Percentiles rank a stretch among this genome's conserved stretches.
Conservation (phyloP, 2,113 vertebrate genomes). For the Trinectes maculatus region DNA sequence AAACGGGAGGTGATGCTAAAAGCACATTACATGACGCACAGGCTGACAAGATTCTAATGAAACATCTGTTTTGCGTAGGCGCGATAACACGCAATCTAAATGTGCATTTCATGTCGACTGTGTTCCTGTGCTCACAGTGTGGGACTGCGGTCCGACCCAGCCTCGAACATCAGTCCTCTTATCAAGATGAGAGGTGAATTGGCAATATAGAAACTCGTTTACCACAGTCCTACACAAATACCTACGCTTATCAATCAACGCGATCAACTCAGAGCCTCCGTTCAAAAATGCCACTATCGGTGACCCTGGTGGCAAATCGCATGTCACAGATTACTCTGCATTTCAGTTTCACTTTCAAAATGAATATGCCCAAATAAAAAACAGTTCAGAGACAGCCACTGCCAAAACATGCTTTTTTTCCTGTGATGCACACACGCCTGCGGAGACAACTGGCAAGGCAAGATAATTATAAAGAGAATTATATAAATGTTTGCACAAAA, state of each 20-base stretch:
- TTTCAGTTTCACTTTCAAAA: background rate
- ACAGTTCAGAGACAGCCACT: conserved; percentile 9
- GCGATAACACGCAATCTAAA: background rate
- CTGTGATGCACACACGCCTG: conserved; percentile 7
- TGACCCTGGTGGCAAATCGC: background rate
- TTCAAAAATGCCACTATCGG: background rate
- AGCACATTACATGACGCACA: conserved; percentile 14
- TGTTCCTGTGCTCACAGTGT: conserved; percentile 2
- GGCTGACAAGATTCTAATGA: background rate
- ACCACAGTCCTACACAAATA: no score
- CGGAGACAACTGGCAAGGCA: no score
- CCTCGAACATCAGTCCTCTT: background rate
- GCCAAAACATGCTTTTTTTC: conserved; percentile 12
- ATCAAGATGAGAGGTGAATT: background rate
- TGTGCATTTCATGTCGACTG: conserved; percentile 13
- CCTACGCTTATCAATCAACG: no score
- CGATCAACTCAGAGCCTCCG: no score
- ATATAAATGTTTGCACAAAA: conserved; percentile 16
- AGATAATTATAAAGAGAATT: no score
- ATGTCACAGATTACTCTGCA: background rate
- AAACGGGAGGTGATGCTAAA: conserved; percentile 8
- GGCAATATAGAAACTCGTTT: background rate
- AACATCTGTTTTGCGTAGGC: conserved; percentile 10
- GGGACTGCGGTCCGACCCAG: background rate
- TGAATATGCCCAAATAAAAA: background rate